Conservation (phyloP, 1,140 invertebrate genomes). For the Cydia strobilella region DNA sequence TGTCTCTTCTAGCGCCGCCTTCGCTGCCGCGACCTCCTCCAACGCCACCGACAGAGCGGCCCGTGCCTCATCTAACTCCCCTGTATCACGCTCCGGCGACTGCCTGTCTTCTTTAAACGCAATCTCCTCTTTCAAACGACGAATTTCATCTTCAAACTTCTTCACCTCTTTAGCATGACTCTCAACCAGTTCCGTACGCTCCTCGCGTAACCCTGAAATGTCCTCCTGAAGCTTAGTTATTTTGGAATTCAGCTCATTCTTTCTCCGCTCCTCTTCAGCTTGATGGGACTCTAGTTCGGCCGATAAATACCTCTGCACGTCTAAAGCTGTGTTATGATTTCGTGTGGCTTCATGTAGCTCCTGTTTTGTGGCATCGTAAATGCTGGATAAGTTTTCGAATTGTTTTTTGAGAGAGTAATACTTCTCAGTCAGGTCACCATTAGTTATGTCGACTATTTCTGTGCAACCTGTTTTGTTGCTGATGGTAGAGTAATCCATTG, state of each 20-base stretch:
- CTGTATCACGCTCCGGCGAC: conserved; percentile 59
- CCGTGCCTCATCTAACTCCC: conserved; percentile 62
- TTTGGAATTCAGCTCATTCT: conserved; percentile 55
- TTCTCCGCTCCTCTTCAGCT: conserved; percentile 59
- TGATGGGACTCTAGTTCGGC: conserved; percentile 72
- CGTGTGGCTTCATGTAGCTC: conserved; percentile 70
- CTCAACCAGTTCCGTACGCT: conserved; percentile 54
- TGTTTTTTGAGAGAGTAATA: conserved; percentile 73
- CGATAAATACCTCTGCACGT: conserved; percentile 70
- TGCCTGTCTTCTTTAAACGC: conserved; percentile 43
- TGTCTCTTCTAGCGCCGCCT: conserved; percentile 58
- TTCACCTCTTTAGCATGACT: conserved; percentile 57
- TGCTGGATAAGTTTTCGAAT: conserved; percentile 62
- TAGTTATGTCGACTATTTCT: conserved; percentile 62
- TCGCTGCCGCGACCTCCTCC: conserved; percentile 54
- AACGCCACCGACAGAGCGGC: conserved; percentile 47
- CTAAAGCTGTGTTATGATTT: conserved; percentile 71
- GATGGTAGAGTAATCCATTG: conserved; percentile 72
- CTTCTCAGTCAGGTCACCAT: conserved; percentile 64
- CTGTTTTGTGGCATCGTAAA: conserved; percentile 70
- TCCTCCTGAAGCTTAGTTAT: conserved; percentile 65
- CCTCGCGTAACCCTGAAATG: conserved; percentile 57
- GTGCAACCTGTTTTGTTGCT: conserved; percentile 70
- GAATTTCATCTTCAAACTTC: conserved; percentile 59
- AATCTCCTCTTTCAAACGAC: conserved; percentile 61